These are phyloP conservation scores for Osmerus eperlanus DNA, from an alignment of 2,113 vertebrate species.

Conservation along the genomic window DNA sequence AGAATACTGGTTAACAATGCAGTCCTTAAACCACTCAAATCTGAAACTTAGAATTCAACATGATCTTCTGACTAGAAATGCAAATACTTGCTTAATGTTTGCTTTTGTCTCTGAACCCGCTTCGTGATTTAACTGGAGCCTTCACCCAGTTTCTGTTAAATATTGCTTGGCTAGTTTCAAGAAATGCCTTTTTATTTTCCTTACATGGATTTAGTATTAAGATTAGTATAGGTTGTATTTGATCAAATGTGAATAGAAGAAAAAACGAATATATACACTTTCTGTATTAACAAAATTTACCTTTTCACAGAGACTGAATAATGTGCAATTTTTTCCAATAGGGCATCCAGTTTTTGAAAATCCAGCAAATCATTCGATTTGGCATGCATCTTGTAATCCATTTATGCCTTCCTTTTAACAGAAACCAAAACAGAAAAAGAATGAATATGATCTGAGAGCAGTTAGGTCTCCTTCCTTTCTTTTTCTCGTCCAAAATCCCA, in stretches of 20 bases:
- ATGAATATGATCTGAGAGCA: conserved; percentile 38
- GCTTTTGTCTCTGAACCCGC: background rate
- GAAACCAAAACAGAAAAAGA: conserved; percentile 53
- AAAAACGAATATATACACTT: background rate
- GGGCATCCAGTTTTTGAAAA: conserved; percentile 79
- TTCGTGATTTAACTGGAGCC: conserved; percentile 12
- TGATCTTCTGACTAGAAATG: background rate
- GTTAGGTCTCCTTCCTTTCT: conserved; percentile 47
- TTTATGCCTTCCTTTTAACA: conserved; percentile 59
- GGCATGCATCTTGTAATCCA: conserved; percentile 81
- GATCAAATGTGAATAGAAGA: background rate
- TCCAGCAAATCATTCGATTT: conserved; percentile 79
- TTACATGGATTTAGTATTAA: background rate
- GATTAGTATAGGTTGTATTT: background rate
- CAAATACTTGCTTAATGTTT: no score
- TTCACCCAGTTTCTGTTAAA: background rate
- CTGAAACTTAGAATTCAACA: conserved; percentile 22
- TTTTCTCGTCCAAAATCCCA: conserved; percentile 49
- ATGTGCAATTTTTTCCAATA: conserved; percentile 78
- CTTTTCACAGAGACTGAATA: conserved; percentile 76
- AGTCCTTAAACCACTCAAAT: conserved; percentile 37
- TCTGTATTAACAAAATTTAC: conserved; percentile 58
- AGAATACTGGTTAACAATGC: conserved; percentile 60
- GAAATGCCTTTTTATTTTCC: background rate
- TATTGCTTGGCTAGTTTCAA: background rate